phyloP scores from a whole-genome alignment of 2,113 vertebrate genomes.

The Gymnobelideus leadbeateri region DNA sequence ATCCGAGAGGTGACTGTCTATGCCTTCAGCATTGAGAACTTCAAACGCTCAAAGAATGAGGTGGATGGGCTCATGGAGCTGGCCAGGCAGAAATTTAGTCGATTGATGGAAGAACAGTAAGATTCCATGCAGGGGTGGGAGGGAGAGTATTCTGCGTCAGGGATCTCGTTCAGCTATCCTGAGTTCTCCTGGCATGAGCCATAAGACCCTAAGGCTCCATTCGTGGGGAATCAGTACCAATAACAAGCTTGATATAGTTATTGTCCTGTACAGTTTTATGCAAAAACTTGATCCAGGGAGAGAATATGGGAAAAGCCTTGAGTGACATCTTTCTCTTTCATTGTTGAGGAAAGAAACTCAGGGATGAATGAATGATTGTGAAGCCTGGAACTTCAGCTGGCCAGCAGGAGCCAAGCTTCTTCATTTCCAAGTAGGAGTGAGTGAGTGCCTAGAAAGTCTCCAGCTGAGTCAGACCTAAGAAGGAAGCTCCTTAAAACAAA shows the following conservation, averaged over 20 bases:
- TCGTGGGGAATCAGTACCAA: background rate
- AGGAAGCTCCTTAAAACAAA: background rate
- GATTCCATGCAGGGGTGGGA: conserved; percentile 60
- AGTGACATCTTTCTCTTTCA: background rate
- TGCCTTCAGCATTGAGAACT: conserved; percentile 99
- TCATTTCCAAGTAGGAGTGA: background rate
- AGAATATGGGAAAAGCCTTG: background rate
- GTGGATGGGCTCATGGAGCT: conserved; percentile 97
- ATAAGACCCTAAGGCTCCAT: background rate
- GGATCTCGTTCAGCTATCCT: background rate
- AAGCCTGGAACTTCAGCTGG: background rate
- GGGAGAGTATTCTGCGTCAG: background rate
- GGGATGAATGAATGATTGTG: conserved; percentile 10
- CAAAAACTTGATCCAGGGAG: background rate
- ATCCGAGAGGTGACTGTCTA: conserved; percentile 97
- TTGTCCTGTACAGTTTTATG: background rate
- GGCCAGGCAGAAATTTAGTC: conserved; percentile 94
- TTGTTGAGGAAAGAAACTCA: background rate
- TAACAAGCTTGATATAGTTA: background rate
- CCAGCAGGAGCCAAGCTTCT: background rate
- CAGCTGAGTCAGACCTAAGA: background rate
- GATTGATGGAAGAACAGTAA: conserved; percentile 95
- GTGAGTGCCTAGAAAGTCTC: conserved; percentile 20
- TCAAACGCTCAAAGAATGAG: conserved; percentile 95
- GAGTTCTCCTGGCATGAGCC: background rate